Conservation (phyloP, 2,113 vertebrate species). For the Microtus richardsoni region DNA sequence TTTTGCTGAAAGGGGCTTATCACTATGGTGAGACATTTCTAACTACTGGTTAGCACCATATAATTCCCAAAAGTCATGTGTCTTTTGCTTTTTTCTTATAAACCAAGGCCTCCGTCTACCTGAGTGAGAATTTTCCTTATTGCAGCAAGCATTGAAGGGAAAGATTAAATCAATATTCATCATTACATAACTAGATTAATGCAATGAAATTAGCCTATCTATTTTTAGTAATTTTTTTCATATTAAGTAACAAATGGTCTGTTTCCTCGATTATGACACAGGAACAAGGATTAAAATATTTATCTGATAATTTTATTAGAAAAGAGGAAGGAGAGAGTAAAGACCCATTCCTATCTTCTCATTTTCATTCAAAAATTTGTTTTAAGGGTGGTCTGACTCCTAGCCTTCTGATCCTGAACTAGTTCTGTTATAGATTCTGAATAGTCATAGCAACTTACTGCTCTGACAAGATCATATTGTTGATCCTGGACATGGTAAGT, state of each 20-base stretch:
- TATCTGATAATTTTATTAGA: neutral
- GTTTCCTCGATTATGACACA: neutral
- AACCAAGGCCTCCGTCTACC: neutral
- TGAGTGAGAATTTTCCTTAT: neutral
- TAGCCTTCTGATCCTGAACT: neutral
- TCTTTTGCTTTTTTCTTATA: neutral
- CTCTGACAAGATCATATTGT: neutral
- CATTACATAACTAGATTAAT: neutral
- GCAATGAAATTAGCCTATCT: neutral
- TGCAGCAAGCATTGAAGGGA: neutral
- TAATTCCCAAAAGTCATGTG: neutral
- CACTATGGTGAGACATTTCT: neutral
- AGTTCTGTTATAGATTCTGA: neutral
- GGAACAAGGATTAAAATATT: neutral
- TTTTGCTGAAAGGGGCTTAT: neutral
- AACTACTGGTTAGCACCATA: neutral
- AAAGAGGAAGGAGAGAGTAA: neutral
- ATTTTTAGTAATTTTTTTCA: neutral
- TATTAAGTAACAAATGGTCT: neutral
- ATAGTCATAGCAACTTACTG: neutral
- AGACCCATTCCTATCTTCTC: neutral
- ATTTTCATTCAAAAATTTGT: neutral
- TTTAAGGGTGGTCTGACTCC: neutral
- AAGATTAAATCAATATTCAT: neutral
- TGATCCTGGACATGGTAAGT: neutral